Conservation (phyloP, 1,140 invertebrate genomes). For the Caenorhabditis remanei region DNA sequence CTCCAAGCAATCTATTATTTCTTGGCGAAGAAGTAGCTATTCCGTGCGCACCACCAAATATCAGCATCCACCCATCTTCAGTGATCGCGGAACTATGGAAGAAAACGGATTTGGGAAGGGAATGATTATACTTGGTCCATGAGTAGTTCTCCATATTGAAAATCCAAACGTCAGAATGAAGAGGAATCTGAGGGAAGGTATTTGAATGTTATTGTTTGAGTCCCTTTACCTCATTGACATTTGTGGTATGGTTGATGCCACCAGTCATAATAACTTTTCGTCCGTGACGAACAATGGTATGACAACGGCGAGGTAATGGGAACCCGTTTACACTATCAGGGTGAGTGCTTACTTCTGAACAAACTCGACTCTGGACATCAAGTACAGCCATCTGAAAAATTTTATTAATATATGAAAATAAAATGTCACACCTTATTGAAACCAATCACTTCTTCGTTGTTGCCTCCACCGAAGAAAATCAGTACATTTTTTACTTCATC, state of each 20-base stretch:
- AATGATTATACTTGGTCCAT: conserved; percentile 25
- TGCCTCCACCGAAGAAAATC: conserved; percentile 15
- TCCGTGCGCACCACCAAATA: conserved; percentile 1
- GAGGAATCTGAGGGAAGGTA: not conserved
- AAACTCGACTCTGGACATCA: not conserved
- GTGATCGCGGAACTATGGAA: conserved; percentile 53
- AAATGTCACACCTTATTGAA: not conserved
- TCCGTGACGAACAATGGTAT: conserved; percentile 15
- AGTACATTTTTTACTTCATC: not conserved
- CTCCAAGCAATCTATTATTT: not conserved
- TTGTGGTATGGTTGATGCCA: not conserved
- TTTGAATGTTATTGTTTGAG: not conserved
- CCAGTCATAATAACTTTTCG: conserved; percentile 43
- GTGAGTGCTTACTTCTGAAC: not conserved
- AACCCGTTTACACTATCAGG: not conserved
- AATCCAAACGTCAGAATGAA: conserved; percentile 51
- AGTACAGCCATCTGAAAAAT: not conserved
- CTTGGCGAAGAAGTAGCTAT: not conserved
- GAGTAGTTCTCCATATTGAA: conserved; percentile 37
- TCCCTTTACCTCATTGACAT: not conserved
- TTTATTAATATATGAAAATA: not conserved
- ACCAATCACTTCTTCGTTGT: not conserved
- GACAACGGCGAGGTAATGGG: conserved; percentile 33
- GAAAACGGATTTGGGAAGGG: conserved; percentile 23
- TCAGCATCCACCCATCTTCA: conserved; percentile 13